phyloP scores from a whole-genome alignment of 2,113 vertebrate genomes.

The Petrocephalus microphthalmus region DNA sequence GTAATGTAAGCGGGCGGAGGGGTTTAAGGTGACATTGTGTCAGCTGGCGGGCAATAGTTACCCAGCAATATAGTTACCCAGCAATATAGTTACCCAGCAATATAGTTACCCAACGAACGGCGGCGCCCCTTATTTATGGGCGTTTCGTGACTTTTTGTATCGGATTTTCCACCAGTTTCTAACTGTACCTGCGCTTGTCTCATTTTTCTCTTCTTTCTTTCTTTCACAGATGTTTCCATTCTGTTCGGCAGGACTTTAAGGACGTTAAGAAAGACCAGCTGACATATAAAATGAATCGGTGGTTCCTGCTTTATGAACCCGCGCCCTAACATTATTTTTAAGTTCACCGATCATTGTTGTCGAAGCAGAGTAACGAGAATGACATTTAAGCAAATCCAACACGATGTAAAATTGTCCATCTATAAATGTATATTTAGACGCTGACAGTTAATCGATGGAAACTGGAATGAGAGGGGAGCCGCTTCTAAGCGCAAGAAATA shows the following conservation, averaged over 20 bases:
- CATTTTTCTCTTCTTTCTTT: background rate
- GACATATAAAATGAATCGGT: background rate
- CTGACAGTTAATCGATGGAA: background rate
- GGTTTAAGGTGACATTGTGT: background rate
- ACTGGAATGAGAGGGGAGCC: background rate
- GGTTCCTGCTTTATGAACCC: background rate
- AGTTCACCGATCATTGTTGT: background rate
- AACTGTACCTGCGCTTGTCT: background rate
- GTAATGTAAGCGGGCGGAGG: background rate
- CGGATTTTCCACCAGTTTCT: background rate
- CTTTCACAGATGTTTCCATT: background rate
- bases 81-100: no score
- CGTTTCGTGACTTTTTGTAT: background rate
- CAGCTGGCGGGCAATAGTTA: no score
- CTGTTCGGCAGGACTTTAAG: background rate
- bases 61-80: no score
- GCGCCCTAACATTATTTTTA: background rate
- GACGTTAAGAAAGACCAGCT: background rate
- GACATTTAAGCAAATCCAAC: slow-evolving; percentile 1
- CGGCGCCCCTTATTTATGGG: background rate
- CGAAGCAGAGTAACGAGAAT: background rate
- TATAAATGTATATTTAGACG: background rate
- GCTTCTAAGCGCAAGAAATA: background rate
- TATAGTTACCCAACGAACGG: background rate
- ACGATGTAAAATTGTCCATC: slow-evolving; percentile 5